phyloP scores from a whole-genome alignment of 2,797 vertebrate species.

The Todus mexicanus region DNA sequence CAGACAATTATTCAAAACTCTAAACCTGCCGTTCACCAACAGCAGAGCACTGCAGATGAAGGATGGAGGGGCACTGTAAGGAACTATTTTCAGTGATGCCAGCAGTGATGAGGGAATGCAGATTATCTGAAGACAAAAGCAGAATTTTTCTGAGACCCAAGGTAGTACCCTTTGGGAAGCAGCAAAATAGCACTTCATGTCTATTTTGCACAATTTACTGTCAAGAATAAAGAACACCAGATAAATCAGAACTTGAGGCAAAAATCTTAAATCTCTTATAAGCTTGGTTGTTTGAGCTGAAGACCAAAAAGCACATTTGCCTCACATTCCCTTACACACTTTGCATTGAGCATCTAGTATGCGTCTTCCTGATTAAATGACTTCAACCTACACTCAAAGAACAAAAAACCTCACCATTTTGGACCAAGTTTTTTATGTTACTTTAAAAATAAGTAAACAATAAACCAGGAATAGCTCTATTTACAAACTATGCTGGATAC shows the following conservation, averaged over 20 bases:
- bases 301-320: background rate
- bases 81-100: background rate
- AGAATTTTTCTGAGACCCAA: background rate
- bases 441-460: background rate
- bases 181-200: background rate
- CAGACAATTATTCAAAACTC: slow-evolving; percentile 7
- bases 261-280: background rate
- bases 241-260: background rate
- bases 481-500: background rate
- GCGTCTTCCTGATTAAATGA: background rate
- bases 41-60: background rate
- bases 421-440: background rate
- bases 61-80: background rate
- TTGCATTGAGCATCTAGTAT: background rate
- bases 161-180: background rate
- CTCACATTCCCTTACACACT: background rate
- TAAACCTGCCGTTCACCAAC: background rate
- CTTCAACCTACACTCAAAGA: background rate
- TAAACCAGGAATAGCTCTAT: background rate
- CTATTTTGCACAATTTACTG: background rate
- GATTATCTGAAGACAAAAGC: background rate
- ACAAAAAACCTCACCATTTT: background rate
- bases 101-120: background rate
- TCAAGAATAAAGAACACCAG: background rate
- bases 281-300: background rate